Evolutionary conservation across 92 coral and sea anemone genomes (phyloP).

Genomic region (Palythoa grandiflora): DNA sequence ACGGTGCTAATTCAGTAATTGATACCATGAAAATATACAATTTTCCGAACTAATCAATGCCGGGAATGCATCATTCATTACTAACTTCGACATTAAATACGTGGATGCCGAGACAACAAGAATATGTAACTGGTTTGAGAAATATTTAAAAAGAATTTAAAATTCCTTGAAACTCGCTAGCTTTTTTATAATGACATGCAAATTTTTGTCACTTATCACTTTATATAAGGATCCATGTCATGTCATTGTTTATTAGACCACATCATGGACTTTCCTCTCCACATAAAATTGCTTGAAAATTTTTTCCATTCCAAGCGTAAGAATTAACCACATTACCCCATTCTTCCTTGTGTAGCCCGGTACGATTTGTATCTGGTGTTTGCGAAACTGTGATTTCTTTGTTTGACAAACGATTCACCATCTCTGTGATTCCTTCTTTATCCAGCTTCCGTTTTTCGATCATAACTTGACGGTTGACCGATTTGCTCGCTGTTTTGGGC

Average conservation of each 20-base stretch:
- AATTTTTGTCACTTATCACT: background rate
- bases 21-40: too few species aligned
- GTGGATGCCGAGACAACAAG: too few species aligned
- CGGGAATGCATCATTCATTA: too few species aligned
- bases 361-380: constrained; percentile 85
- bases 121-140: too few species aligned
- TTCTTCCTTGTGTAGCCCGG: constrained; percentile 75
- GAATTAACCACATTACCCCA: constrained; percentile 94
- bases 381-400: constrained; percentile 73
- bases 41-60: too few species aligned
- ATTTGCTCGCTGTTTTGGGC: constrained; percentile 52
- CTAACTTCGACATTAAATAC: too few species aligned
- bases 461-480: constrained; percentile 52
- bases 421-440: constrained; percentile 70
- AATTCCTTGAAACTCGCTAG: too few species aligned
- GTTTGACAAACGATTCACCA: constrained; percentile 89
- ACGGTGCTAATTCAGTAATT: background rate
- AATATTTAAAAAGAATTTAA: too few species aligned
- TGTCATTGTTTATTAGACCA: background rate
- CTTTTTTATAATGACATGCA: background rate
- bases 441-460: constrained; percentile 73
- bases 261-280: constrained; percentile 92
- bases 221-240: background rate
- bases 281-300: constrained; percentile 94
- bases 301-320: constrained; percentile 95